Base-by-base conservation (phyloP, 2,113 vertebrate genomes). In the Tamias sibiricus region DNA sequence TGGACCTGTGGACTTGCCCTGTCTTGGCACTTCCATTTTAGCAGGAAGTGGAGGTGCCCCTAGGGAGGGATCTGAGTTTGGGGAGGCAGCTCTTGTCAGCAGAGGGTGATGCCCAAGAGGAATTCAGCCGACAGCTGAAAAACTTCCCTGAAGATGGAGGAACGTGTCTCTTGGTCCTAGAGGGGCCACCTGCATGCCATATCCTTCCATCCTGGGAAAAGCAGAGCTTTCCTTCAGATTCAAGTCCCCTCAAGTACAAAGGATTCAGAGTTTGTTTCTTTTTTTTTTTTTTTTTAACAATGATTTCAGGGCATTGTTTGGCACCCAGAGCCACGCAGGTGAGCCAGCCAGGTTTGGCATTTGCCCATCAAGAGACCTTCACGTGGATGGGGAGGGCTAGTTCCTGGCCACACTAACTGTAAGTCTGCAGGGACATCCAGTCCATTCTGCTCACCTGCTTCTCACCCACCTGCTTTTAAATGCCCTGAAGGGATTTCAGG, bases 241-340 rank as follows among this genome's bases (percentile, higher is more conserved):
- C 47, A 26, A 4, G 0, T 14, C 4, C 26, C 11, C 2, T 85
- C 19, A 1, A 80, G 42, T 2, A 1, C 2, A 12, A 62, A 62
- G 26, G 66, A 79, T 12, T 62, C 24, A 1, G 49, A 19, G 30
- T 42, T 22, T 66, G 30, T 66, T 11, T 11, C 13, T 66, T 32
- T 44, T 42, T 22, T 66, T 32, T 66, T 11, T 11, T 32, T 66
- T 32, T 44, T 19, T 64, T 11, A 17, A 10, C 28, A 30, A 35
- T 22, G 4, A 11, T 32, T 24, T 40, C 16, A 30, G 5, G 0
- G 4, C 22, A 10, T 47, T 40, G 37, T 19, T 32, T 52, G 0
- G 26, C 30, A 9, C 20, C 28, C 26, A 17, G 10, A 1, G 7
- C 10, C 32, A 26, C 0, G 0, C 1, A 1, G 17, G 24, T 4